Percentiles rank a stretch among this genome's conserved stretches.
phyloP scores from a whole-genome alignment of 2,797 vertebrate genomes.

The Acipenser ruthenus region DNA sequence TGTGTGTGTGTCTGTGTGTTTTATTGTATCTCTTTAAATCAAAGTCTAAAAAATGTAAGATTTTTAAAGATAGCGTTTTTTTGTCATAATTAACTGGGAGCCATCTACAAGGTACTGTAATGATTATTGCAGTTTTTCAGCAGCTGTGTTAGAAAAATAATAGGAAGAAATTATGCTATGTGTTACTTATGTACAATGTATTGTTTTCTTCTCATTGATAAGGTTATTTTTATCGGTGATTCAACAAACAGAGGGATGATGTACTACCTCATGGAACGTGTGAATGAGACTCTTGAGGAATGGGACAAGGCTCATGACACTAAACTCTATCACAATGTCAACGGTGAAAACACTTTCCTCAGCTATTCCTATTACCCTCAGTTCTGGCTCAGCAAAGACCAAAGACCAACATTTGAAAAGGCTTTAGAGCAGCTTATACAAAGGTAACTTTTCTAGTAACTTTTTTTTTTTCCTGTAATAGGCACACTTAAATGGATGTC shows the following conservation, averaged over 20 bases:
- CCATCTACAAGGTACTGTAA: too few relatives aligned
- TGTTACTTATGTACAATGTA: too few relatives aligned
- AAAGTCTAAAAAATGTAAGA: too few relatives aligned
- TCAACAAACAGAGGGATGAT: slow-evolving; percentile 96
- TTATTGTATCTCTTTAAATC: not conserved
- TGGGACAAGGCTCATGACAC: slow-evolving; percentile 83
- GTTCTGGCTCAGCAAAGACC: slow-evolving; percentile 75
- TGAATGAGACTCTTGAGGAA: slow-evolving; percentile 79
- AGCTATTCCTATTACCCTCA: slow-evolving; percentile 91
- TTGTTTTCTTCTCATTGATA: slow-evolving; percentile 24
- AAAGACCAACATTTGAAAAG: slow-evolving; percentile 76
- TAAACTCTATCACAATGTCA: slow-evolving; percentile 74
- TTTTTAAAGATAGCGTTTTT: too few relatives aligned
- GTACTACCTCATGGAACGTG: slow-evolving; percentile 87
- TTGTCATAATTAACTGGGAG: too few relatives aligned
- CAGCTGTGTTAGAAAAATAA: too few relatives aligned
- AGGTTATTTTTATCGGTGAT: slow-evolving; percentile 92
- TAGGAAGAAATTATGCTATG: too few relatives aligned
- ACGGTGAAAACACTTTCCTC: slow-evolving; percentile 67
- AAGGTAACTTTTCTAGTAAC: slow-evolving; percentile 56
- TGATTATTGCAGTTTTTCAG: too few relatives aligned
- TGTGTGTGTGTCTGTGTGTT: too few relatives aligned
- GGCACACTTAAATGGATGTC: too few relatives aligned
- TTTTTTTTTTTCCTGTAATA: too few relatives aligned
- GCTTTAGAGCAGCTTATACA: slow-evolving; percentile 75